Evolutionary conservation across 2,888 invertebrate species (phyloP).

Genomic region (Pecten maximus): DNA sequence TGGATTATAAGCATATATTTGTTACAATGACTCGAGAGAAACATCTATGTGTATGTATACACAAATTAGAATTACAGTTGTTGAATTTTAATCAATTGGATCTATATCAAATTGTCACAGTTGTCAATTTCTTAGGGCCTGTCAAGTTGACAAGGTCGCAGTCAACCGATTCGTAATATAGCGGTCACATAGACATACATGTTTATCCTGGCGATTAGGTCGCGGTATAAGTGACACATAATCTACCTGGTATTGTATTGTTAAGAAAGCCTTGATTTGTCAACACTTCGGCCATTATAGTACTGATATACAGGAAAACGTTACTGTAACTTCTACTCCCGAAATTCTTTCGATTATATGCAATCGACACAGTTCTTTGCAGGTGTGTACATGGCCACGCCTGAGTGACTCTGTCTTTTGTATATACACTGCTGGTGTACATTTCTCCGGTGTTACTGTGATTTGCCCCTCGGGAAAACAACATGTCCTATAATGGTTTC

Average conservation of each 20-base stretch:
- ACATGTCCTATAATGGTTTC: background rate
- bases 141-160: background rate
- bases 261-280: background rate
- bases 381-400: slow-evolving; percentile 7
- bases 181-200: background rate
- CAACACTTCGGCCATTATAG: background rate
- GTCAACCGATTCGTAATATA: background rate
- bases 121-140: background rate
- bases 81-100: background rate
- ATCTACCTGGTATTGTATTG: background rate
- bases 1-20: background rate
- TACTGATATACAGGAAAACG: background rate
- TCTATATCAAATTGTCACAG: background rate
- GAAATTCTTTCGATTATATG: slow-evolving; percentile 14
- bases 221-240: background rate
- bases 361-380: background rate
- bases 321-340: background rate
- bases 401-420: background rate
- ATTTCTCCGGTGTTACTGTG: background rate
- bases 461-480: slow-evolving; percentile 23
- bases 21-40: background rate
- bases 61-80: background rate
- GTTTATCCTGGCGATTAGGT: background rate
- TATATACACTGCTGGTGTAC: background rate
- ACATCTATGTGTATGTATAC: background rate